Conservation (phyloP, 1,140 invertebrate species). For the Apis dorsata region DNA sequence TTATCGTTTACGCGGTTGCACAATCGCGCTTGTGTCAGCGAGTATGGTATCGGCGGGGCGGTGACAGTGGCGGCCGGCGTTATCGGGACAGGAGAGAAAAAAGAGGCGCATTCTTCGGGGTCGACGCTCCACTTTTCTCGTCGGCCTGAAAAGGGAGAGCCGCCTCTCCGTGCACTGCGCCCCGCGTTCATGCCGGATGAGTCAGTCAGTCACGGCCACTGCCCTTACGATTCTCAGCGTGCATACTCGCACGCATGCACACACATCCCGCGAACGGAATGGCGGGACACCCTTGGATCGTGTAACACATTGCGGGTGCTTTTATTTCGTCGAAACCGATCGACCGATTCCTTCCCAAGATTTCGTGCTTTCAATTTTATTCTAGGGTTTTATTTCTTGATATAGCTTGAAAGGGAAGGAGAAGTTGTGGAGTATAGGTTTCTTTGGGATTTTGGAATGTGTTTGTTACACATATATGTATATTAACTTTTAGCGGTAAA, state of each 20-base stretch:
- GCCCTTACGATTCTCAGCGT: conserved; percentile 52
- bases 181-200: conserved; percentile 65
- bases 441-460: too few relatives aligned
- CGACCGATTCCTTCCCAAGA: too few relatives aligned
- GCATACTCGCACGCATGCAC: conserved; percentile 16
- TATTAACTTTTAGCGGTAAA: too few relatives aligned
- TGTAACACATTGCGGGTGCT: not conserved
- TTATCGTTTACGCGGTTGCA: conserved; percentile 55
- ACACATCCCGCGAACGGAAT: not conserved
- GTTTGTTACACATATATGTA: too few relatives aligned
- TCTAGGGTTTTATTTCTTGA: too few relatives aligned
- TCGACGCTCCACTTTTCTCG: conserved; percentile 69
- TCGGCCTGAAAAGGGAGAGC: conserved; percentile 48
- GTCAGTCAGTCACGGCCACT: conserved; percentile 69
- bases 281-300: not conserved
- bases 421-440: too few relatives aligned
- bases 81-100: conserved; percentile 16
- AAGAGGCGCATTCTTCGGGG: conserved; percentile 52
- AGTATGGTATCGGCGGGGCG: conserved; percentile 9
- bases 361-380: too few relatives aligned
- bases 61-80: conserved; percentile 43
- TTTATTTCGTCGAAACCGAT: not conserved
- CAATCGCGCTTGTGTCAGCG: conserved; percentile 29
- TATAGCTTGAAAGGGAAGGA: too few relatives aligned
- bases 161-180: conserved; percentile 35